Evolutionary conservation across 1,140 invertebrate species (phyloP).

Genomic region (Latrodectus geometricus): DNA sequence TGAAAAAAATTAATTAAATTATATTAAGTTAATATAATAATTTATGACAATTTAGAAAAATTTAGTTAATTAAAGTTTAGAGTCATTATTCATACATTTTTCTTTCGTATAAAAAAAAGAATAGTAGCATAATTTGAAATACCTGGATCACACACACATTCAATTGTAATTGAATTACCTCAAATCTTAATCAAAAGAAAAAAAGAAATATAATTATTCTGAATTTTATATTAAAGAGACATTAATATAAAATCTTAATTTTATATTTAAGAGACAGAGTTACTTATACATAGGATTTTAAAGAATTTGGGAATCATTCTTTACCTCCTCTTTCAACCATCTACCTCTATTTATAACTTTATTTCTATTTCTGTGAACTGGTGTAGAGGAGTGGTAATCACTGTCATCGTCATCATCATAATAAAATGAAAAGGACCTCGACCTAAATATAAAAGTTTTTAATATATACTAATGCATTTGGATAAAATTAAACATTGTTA

Average conservation of each 20-base stretch:
- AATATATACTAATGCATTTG: no score
- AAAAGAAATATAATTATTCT: not conserved
- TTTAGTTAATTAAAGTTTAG: no score
- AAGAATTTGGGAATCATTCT: not conserved
- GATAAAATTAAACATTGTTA: no score
- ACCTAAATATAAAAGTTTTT: not conserved
- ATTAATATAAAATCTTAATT: no score
- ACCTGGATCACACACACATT: no score
- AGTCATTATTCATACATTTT: no score
- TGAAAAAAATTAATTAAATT: no score
- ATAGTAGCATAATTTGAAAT: not conserved
- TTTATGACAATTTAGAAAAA: no score
- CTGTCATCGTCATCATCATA: slow-evolving; percentile 26
- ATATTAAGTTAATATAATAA: no score
- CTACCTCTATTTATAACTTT: slow-evolving; percentile 81
- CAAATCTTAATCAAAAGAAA: not conserved
- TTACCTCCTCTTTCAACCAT: slow-evolving; percentile 82
- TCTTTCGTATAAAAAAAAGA: no score
- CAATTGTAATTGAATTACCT: not conserved
- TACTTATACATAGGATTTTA: not conserved
- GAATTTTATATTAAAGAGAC: no score
- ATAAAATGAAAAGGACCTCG: slow-evolving; percentile 12
- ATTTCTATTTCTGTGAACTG: slow-evolving; percentile 4
- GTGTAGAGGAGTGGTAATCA: not conserved
- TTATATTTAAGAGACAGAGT: no score